These are phyloP conservation scores for Tympanoctomys barrerae DNA, from an alignment of 2,797 vertebrate genomes.

Conservation along the genomic window DNA sequence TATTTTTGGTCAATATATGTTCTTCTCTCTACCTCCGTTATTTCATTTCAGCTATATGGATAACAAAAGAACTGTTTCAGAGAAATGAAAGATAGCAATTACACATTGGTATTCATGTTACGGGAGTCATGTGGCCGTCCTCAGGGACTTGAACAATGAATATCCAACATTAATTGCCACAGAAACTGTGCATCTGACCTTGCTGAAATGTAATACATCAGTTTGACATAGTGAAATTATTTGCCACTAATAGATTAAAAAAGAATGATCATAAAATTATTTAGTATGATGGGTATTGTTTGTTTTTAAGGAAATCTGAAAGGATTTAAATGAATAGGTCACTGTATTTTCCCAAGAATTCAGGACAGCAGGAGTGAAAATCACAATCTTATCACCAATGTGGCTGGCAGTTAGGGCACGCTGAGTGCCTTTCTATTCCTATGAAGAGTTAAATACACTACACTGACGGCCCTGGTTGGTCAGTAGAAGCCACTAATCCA, in stretches of 20 bases:
- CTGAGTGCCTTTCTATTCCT: slow-evolving; percentile 13
- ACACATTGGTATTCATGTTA: slow-evolving; percentile 88
- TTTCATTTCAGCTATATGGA: slow-evolving; percentile 70
- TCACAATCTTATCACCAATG: neutral
- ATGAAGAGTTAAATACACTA: slow-evolving; percentile 9
- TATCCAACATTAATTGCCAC: slow-evolving; percentile 89
- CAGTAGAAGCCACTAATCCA: neutral
- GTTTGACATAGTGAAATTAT: slow-evolving; percentile 77
- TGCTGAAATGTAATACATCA: slow-evolving; percentile 85
- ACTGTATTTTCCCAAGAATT: slow-evolving; percentile 35
- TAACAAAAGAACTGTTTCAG: slow-evolving; percentile 81
- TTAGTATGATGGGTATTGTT: slow-evolving; percentile 35
- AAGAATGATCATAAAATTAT: slow-evolving; percentile 70
- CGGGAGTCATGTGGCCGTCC: slow-evolving; percentile 82
- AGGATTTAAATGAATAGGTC: neutral
- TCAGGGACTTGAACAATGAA: slow-evolving; percentile 86
- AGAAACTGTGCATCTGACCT: slow-evolving; percentile 86
- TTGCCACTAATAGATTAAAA: slow-evolving; percentile 68
- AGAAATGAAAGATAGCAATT: slow-evolving; percentile 87
- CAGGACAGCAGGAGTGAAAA: slow-evolving; percentile 21
- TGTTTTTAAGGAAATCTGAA: slow-evolving; percentile 55
- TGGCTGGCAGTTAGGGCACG: neutral
- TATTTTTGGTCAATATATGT: neutral
- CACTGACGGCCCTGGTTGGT: neutral
- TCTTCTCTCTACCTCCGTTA: slow-evolving; percentile 63